These are phyloP conservation scores for Heteropelma amictum DNA, from an alignment of 2,888 invertebrate species.

Conservation along the genomic window DNA sequence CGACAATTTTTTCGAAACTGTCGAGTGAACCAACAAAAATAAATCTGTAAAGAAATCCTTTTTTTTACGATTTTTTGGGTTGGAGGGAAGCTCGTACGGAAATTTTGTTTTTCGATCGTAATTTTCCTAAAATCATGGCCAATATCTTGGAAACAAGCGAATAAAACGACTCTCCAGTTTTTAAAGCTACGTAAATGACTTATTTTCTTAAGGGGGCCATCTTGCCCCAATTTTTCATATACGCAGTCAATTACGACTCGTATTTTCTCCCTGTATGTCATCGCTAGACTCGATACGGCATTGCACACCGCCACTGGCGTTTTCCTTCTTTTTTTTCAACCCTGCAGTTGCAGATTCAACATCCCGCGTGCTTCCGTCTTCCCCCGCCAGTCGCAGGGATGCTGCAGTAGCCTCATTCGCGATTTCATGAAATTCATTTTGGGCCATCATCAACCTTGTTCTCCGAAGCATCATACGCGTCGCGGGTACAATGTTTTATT, in stretches of 20 bases:
- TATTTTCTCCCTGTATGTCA: conserved; percentile 33
- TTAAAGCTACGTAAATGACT: no score
- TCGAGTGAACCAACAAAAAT: no score
- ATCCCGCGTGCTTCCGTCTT: neutral
- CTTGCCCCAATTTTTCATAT: no score
- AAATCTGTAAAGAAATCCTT: no score
- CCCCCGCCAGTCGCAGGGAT: conserved; percentile 2
- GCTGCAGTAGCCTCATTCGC: conserved; percentile 33
- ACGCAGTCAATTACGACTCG: conserved; percentile 25
- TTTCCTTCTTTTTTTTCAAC: neutral
- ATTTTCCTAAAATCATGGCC: no score
- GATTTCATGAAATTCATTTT: conserved; percentile 45
- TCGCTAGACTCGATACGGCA: conserved; percentile 29
- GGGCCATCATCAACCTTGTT: neutral
- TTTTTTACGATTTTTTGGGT: no score
- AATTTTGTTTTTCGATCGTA: no score
- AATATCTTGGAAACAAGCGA: no score
- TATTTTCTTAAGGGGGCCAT: no score
- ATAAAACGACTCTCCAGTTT: no score
- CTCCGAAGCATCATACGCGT: neutral
- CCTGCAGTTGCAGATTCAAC: neutral
- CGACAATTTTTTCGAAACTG: no score
- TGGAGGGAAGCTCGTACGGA: no score
- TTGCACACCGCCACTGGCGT: neutral
- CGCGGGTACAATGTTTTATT: neutral